Evolutionary conservation across 1,140 invertebrate genomes (phyloP).

Genomic region (Pseudomyrmex concolor): DNA sequence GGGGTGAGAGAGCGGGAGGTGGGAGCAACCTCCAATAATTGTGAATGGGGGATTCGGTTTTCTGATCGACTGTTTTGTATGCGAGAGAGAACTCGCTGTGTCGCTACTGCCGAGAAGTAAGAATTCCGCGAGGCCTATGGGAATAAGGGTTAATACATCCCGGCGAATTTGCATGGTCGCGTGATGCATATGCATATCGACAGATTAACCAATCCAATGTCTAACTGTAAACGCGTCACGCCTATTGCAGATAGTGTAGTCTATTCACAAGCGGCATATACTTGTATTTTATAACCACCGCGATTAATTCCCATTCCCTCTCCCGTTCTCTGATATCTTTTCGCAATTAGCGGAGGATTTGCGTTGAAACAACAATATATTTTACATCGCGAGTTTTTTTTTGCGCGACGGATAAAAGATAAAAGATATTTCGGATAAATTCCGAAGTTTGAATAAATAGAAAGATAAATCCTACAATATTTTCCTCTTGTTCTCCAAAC

Average conservation of each 20-base stretch:
- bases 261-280: neutral
- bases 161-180: too few species aligned
- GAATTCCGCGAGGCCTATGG: constrained; percentile 20
- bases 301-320: constrained; percentile 1
- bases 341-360: constrained; percentile 9
- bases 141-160: neutral
- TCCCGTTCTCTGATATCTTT: neutral
- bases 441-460: neutral
- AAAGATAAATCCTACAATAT: neutral
- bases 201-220: too few species aligned
- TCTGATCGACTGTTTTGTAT: constrained; percentile 48
- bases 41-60: constrained; percentile 49
- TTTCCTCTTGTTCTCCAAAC: neutral
- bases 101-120: constrained; percentile 16
- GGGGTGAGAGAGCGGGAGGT: neutral
- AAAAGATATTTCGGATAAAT: constrained; percentile 8
- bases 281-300: neutral
- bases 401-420: neutral
- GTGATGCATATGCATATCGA: too few species aligned
- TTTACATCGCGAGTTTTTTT: neutral
- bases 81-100: constrained; percentile 22
- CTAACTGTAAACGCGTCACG: constrained; percentile 29
- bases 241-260: constrained; percentile 22
- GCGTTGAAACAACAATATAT: neutral
- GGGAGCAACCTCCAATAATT: constrained; percentile 39